phyloP scores from a whole-genome alignment of 2,888 invertebrate species.

The Xanthia togata region DNA sequence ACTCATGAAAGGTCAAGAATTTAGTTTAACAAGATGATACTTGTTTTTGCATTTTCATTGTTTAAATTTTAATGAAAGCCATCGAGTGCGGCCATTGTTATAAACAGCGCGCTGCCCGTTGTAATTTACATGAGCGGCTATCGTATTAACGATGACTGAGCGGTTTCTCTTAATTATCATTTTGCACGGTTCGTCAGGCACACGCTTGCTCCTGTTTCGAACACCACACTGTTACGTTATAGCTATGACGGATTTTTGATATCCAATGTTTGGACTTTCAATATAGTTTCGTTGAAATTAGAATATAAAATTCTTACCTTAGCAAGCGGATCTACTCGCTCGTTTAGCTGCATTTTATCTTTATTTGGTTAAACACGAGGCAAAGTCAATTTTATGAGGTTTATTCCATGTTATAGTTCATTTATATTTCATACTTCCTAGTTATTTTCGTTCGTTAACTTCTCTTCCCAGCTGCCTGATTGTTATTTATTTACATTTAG shows the following conservation, averaged over 20 bases:
- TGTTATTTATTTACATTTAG: slow-evolving; percentile 53
- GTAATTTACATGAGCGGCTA: slow-evolving; percentile 88
- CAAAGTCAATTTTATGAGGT: slow-evolving; percentile 7
- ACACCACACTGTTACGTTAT: slow-evolving; percentile 53
- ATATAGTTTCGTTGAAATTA: slow-evolving; percentile 4
- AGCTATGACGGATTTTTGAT: slow-evolving; percentile 43
- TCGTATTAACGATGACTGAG: slow-evolving; percentile 89
- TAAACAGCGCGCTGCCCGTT: slow-evolving; percentile 77
- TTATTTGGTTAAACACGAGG: slow-evolving; percentile 21
- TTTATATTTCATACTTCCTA: slow-evolving; percentile 34
- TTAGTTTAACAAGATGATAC: slow-evolving; percentile 55
- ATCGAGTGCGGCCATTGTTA: slow-evolving; percentile 84
- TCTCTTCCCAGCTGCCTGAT: slow-evolving; percentile 35
- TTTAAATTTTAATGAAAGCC: slow-evolving; percentile 85
- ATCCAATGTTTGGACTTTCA: slow-evolving; percentile 17
- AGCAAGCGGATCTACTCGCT: neutral
- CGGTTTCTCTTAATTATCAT: slow-evolving; percentile 90
- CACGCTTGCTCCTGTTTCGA: slow-evolving; percentile 78
- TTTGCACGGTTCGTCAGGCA: slow-evolving; percentile 89
- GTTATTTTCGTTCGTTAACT: slow-evolving; percentile 45
- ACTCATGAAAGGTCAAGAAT: slow-evolving; percentile 34
- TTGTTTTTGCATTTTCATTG: slow-evolving; percentile 74
- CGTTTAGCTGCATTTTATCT: neutral
- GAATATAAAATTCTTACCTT: neutral
- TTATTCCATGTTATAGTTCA: slow-evolving; percentile 28